phyloP scores from a whole-genome alignment of 2,797 vertebrate species.

The Pseudocheirus occidentalis region DNA sequence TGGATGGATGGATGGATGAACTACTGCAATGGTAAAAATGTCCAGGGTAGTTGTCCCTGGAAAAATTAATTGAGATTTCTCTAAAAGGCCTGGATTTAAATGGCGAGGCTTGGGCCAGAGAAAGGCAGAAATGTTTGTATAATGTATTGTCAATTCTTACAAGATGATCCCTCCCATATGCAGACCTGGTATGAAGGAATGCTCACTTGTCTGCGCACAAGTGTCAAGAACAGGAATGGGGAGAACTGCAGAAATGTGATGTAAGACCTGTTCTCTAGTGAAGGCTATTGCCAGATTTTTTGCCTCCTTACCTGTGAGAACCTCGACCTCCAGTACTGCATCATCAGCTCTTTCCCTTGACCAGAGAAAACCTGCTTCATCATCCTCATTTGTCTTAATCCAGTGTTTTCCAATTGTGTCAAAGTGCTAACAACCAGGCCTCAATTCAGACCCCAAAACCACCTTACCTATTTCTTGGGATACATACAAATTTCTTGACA shows the following conservation, averaged over 20 bases:
- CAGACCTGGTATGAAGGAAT: not conserved
- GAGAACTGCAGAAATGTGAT: not conserved
- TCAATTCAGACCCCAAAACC: slow-evolving; percentile 51
- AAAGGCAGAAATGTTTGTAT: not conserved
- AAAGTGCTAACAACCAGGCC: slow-evolving; percentile 16
- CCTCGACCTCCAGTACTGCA: not conserved
- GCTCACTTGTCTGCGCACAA: not conserved
- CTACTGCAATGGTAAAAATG: not conserved
- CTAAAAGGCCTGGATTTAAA: not conserved
- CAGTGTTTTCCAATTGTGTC: not conserved
- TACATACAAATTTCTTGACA: slow-evolving; percentile 71
- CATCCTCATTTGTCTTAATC: not conserved
- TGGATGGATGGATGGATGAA: not conserved
- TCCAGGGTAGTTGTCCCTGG: not conserved
- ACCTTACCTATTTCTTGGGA: slow-evolving; percentile 35
- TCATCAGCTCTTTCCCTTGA: not conserved
- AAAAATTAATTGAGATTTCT: not conserved
- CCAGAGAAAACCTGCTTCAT: not conserved
- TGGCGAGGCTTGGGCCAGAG: not conserved
- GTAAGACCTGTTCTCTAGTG: too few relatives aligned
- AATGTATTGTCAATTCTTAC: not conserved
- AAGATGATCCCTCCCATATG: not conserved
- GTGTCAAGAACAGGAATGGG: not conserved
- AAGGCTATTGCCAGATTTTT: not conserved
- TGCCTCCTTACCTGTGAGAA: not conserved